phyloP scores from a whole-genome alignment of 2,888 invertebrate species.

The Caenorhabditis afra region DNA sequence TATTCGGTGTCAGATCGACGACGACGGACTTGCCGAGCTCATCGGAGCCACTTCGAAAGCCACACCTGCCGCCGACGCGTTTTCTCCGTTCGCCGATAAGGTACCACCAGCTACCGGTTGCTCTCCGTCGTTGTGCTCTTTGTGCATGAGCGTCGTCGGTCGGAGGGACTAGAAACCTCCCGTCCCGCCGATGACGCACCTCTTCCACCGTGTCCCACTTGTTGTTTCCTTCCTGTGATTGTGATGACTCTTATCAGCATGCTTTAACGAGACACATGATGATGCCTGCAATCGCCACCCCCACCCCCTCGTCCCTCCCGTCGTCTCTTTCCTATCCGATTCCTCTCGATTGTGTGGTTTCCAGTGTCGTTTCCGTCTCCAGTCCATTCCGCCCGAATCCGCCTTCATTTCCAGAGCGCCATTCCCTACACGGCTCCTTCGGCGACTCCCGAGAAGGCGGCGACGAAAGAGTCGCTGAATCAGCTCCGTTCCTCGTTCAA shows the following conservation, averaged over 20 bases:
- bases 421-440: slow-evolving; percentile 65
- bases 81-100: slow-evolving; percentile 45
- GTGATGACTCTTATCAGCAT: not conserved
- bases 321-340: not conserved
- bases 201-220: no score
- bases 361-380: slow-evolving; percentile 1
- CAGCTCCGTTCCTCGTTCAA: slow-evolving; percentile 77
- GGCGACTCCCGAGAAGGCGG: slow-evolving; percentile 23
- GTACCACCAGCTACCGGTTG: slow-evolving; percentile 18
- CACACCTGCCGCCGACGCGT: slow-evolving; percentile 25
- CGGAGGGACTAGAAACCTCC: no score
- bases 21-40: slow-evolving; percentile 77
- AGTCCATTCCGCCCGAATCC: no score
- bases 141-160: no score
- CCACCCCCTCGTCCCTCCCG: not conserved
- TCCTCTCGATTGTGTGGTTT: slow-evolving; percentile 6
- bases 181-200: no score
- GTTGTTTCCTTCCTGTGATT: no score
- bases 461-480: slow-evolving; percentile 71
- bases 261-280: not conserved
- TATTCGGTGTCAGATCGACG: slow-evolving; percentile 73
- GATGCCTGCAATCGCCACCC: not conserved
- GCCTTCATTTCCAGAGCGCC: slow-evolving; percentile 63
- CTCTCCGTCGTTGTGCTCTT: slow-evolving; percentile 21
- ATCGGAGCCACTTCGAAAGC: slow-evolving; percentile 56